Evolutionary conservation across 2,113 vertebrate species (phyloP).

Genomic region (Upupa epops): DNA sequence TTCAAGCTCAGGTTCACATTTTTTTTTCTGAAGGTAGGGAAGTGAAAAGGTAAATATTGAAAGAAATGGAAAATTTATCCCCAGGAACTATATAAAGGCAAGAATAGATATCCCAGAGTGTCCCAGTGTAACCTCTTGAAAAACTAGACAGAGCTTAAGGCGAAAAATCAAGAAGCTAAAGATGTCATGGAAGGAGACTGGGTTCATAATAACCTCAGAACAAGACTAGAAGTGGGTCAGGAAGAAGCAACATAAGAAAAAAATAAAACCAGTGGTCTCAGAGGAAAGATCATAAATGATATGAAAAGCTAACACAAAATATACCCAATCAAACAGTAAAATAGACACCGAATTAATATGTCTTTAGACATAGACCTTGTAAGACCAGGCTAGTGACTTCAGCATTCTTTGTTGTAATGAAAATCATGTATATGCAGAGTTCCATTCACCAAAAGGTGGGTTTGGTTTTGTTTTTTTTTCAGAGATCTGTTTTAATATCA

Average conservation of each 20-base stretch:
- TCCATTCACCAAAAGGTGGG: background rate
- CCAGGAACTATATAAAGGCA: background rate
- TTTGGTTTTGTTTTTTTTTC: constrained; percentile 7
- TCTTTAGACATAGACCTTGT: background rate
- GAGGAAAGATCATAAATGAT: background rate
- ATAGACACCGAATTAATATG: background rate
- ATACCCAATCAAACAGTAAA: background rate
- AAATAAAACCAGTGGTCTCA: background rate
- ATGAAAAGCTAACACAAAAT: background rate
- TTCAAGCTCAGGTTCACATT: background rate
- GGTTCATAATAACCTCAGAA: background rate
- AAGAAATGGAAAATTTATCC: background rate
- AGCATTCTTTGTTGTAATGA: background rate
- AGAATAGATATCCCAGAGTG: background rate
- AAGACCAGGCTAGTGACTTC: background rate
- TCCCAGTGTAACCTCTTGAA: background rate
- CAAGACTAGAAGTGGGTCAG: background rate
- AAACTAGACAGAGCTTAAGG: background rate
- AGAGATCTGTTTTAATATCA: constrained; percentile 6
- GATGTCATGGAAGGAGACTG: background rate
- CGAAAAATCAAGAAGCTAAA: background rate
- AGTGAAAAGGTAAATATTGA: background rate
- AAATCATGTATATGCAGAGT: background rate
- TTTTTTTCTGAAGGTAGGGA: background rate
- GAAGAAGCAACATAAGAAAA: background rate